Evolutionary conservation across 2,888 invertebrate genomes (phyloP), one percentile per base, ranked within the genome.

Genomic region (Pomacea canaliculata): DNA sequence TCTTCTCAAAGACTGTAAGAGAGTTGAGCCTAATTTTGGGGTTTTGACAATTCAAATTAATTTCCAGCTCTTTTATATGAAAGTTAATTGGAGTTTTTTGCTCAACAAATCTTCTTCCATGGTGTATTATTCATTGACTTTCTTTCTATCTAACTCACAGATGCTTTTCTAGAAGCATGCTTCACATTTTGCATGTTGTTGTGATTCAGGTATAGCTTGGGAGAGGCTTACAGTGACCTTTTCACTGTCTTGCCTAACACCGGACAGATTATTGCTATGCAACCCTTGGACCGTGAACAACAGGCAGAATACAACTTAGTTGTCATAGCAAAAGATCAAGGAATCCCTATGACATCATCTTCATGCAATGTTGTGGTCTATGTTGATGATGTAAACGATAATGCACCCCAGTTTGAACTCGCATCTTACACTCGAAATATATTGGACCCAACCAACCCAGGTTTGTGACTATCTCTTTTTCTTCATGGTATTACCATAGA

Each of bases 231-330:
- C 18, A 94, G 94, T 65, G 94, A 95, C 84, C 93, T 94, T 84
- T 98, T 98, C 91, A 92, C 92, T 80, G 95, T 97, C 74, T 93
- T 97, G 89, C 92, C 94, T 12, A 93, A 94, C 63, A 94, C 95
- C 0, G 98, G 98, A 0, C 92, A 94, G 74, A 94, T 98, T 79
- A 79, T 81, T 49, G 89, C 89, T 19, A 82, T 95, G 87, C 93
- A 94, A 85, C 92, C 94, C 66, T 92, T 97, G 77, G 97, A 97
- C 91, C 94, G 96, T 86, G 80, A 85, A 49, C 70, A 78, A 5
- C 73, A 74, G 60, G 79, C 82, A 13, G 78, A 85, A 69, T 91
- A 90, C 81, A 82, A 86, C 56, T 81, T 91, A 76, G 86, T 88
- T 48, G 88, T 91, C 70, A 83, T 89, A 51, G 91, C 91, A 59